phyloP scores from a whole-genome alignment of 2,113 vertebrate species.

The Cyrtonyx montezumae region DNA sequence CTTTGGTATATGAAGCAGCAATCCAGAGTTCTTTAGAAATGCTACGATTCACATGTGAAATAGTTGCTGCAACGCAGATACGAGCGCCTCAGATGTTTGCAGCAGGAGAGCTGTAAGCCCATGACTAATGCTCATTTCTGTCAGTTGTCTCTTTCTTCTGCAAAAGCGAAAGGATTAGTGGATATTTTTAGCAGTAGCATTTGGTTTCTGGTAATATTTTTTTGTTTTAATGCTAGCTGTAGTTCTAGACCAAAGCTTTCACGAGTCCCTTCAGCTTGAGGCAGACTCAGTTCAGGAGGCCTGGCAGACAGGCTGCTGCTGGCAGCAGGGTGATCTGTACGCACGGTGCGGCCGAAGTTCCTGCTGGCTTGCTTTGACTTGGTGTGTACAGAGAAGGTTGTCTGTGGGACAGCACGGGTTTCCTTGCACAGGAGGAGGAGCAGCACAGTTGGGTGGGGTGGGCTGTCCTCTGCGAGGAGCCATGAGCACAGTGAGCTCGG shows the following conservation, averaged over 20 bases:
- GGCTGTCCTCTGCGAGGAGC: rapidly evolving
- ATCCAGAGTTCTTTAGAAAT: neutral
- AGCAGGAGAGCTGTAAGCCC: neutral
- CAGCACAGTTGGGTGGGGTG: neutral
- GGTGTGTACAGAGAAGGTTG: neutral
- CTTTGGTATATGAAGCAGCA: neutral
- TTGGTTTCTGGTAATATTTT: neutral
- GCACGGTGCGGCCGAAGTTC: neutral
- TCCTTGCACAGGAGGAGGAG: neutral
- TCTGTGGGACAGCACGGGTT: neutral
- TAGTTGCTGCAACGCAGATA: neutral
- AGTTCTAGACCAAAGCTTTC: neutral
- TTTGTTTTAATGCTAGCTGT: neutral
- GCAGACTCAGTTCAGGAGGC: neutral
- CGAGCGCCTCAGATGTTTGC: neutral
- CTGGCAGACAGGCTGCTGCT: neutral
- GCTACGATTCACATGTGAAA: neutral
- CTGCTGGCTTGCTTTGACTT: neutral
- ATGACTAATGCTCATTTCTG: neutral
- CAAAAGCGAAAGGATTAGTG: neutral
- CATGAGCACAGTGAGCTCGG: neutral
- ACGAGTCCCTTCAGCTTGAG: neutral
- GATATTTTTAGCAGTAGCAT: neutral
- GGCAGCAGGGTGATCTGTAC: neutral
- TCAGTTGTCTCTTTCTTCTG: neutral